Base-by-base conservation (phyloP, 2,113 vertebrate species). In the Dolichotis patagonum region DNA sequence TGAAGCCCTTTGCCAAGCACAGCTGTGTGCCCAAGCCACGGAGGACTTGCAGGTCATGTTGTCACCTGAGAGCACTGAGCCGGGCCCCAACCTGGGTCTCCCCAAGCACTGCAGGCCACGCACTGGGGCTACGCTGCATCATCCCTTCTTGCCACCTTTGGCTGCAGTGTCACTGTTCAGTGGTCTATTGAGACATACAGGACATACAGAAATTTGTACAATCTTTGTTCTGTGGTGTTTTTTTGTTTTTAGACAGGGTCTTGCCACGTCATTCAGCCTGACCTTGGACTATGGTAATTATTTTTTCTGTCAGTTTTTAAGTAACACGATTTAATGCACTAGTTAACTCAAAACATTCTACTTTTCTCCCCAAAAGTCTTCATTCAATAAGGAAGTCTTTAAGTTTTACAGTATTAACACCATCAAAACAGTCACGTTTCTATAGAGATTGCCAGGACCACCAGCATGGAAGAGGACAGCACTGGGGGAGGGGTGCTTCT, bases 291-390 rank as follows among this genome's bases (percentile, higher is more conserved):
- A 16, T 69, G 65, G 11, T 41, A 43, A 43, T 43, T 71, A 38
- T 12, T 41, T 41, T 73, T 71, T 71, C 20, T 87, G 69, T 88
- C 46, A 77, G 41, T 52, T 52, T 52, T 9, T 54, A 54, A 54
- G 54, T 54, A 54, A 54, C 54, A 16, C 16, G 38, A 77, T 91
- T 82, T 88, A 88, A 80, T 90, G n/a, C 88, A 78, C 58, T 46
- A 77, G 24, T 65, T 65, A 90, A 77, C 58, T 82, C 67, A 94
- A 63, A 93, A 93, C 84, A 67, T 46, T 87, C 58, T 84, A 13
- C 92, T 97, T 97, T 97, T 96, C 89, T 94, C 88, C 71, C 69
- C 88, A 49, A 35, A 95, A 91, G 41, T 96, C 69, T 85, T 96
- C 86, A 87, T 80, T 92, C 62, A 95, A 93, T 30, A 71, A 63